A percentile compares a stretch with the other conserved stretches of the same genome.
Evolutionary conservation across 2,888 invertebrate genomes (phyloP).

Genomic region (Macrosiphum euphorbiae): DNA sequence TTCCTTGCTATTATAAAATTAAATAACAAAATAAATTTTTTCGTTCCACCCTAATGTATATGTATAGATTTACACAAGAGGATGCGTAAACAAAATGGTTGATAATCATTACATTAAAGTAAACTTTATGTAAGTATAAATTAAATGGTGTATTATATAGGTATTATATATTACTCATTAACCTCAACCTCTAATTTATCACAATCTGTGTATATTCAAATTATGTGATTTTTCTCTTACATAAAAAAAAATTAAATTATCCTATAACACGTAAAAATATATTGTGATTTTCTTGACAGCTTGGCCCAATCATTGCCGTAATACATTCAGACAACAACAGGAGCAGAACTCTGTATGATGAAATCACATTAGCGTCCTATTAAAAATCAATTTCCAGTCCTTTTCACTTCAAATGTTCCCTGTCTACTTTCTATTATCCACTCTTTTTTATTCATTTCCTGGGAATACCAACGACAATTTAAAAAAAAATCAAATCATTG

Average conservation of each 20-base stretch:
- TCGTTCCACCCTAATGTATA: too few species aligned
- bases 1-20: too few species aligned
- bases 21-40: too few species aligned
- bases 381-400: conserved; percentile 52
- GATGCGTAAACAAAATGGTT: background rate
- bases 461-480: background rate
- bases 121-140: background rate
- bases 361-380: conserved; percentile 44
- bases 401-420: background rate
- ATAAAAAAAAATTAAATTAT: background rate
- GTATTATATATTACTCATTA: too few species aligned
- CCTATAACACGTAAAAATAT: background rate
- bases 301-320: background rate
- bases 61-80: background rate
- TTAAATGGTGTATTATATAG: background rate
- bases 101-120: background rate
- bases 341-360: background rate
- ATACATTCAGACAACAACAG: background rate
- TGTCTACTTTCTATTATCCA: background rate
- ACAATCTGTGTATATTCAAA: background rate
- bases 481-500: background rate
- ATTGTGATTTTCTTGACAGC: background rate
- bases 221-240: background rate
- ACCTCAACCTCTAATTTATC: background rate
- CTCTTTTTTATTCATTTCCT: background rate